phyloP scores from a whole-genome alignment of 2,888 invertebrate genomes.

The Cremastinae sp. region DNA sequence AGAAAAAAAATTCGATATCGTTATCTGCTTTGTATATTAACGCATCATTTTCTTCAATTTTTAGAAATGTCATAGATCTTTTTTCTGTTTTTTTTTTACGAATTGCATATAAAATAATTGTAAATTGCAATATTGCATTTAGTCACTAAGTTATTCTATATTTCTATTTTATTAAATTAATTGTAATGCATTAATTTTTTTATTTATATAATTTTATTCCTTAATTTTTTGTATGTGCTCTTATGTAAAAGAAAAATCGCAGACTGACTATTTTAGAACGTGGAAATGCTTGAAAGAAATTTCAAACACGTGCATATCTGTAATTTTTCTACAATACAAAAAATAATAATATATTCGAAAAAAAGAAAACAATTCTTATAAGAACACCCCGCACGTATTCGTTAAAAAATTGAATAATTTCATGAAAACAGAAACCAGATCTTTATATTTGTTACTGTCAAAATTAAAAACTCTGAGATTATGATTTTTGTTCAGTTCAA shows the following conservation, averaged over 20 bases:
- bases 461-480: slow-evolving; percentile 35
- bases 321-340: slow-evolving; percentile 40
- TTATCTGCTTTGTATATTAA: slow-evolving; percentile 75
- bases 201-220: slow-evolving; percentile 34
- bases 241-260: slow-evolving; percentile 34
- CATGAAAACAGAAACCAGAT: slow-evolving; percentile 21
- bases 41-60: slow-evolving; percentile 66
- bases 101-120: slow-evolving; percentile 54
- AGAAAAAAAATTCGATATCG: slow-evolving; percentile 55
- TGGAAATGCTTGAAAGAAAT: slow-evolving; percentile 48
- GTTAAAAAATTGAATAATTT: slow-evolving; percentile 30
- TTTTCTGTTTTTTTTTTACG: slow-evolving; percentile 40
- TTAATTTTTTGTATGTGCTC: slow-evolving; percentile 45
- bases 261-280: slow-evolving; percentile 58
- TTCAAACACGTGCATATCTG: slow-evolving; percentile 52
- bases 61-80: slow-evolving; percentile 53
- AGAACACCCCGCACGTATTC: slow-evolving; percentile 15
- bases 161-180: slow-evolving; percentile 41
- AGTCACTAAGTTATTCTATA: slow-evolving; percentile 59
- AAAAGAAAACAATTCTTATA: slow-evolving; percentile 25
- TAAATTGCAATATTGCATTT: slow-evolving; percentile 62
- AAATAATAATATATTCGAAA: slow-evolving; percentile 11
- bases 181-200: slow-evolving; percentile 41
- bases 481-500: slow-evolving; percentile 16
- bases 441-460: slow-evolving; percentile 27